Conservation (phyloP, 2,113 vertebrate genomes). For the Oxyura jamaicensis region DNA sequence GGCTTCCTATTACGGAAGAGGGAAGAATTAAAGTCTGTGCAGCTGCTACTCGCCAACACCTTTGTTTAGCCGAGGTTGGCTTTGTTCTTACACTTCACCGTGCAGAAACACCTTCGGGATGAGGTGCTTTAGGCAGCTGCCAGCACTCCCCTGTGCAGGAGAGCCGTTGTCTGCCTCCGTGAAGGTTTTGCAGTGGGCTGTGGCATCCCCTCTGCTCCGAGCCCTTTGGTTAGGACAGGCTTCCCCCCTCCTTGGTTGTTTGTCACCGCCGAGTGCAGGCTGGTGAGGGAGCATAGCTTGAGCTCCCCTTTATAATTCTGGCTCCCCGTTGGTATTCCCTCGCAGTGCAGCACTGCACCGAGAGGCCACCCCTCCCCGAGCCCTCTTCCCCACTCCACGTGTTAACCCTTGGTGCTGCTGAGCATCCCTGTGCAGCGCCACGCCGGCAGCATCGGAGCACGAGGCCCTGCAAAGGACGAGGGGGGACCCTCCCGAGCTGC, state of each 20-base stretch:
- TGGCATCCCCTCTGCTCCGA: rapidly evolving
- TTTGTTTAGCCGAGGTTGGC: neutral
- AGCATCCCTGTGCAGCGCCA: neutral
- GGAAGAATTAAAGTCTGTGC: rapidly evolving
- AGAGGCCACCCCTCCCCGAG: too few species aligned
- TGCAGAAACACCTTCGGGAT: rapidly evolving
- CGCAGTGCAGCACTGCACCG: neutral
- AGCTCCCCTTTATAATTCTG: neutral
- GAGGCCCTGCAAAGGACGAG: rapidly evolving
- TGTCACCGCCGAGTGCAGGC: rapidly evolving
- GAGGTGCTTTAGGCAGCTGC: neutral
- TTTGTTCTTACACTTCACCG: rapidly evolving
- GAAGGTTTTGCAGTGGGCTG: neutral
- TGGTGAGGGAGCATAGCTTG: neutral
- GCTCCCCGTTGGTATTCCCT: neutral
- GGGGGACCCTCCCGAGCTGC: neutral
- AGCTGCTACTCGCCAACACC: rapidly evolving
- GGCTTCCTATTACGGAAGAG: neutral
- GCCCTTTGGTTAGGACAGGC: rapidly evolving
- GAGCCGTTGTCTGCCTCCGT: neutral
- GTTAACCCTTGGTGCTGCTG: neutral
- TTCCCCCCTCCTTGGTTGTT: neutral
- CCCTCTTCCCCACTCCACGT: rapidly evolving
- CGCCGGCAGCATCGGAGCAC: neutral
- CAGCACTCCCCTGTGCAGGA: neutral